phyloP scores from a whole-genome alignment of 2,797 vertebrate species.

The Atherinosoma microstoma region DNA sequence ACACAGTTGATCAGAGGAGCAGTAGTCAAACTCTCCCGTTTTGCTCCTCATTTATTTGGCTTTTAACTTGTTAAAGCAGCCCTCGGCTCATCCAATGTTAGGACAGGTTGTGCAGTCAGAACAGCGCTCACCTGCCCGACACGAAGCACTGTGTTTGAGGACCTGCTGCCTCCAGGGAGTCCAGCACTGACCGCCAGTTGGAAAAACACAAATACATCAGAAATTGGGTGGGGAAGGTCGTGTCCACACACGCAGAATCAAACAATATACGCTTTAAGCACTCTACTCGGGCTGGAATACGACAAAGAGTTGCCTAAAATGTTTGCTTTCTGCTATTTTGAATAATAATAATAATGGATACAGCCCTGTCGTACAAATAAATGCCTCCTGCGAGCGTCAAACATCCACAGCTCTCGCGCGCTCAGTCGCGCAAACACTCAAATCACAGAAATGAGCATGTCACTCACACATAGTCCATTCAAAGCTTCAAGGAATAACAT shows the following conservation, averaged over 20 bases:
- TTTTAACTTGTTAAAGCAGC: constrained; percentile 40
- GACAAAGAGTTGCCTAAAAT: constrained; percentile 4
- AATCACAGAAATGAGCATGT: constrained; percentile 2
- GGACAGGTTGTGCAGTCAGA: constrained; percentile 24
- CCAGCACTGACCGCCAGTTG: constrained; percentile 44
- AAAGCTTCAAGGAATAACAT: background rate
- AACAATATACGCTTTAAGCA: constrained; percentile 10
- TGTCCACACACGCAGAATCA: constrained; percentile 7
- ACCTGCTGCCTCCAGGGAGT: constrained; percentile 24
- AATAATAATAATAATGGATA: constrained; percentile 31
- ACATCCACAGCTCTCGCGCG: background rate
- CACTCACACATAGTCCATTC: background rate
- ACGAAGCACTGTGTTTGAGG: constrained; percentile 17
- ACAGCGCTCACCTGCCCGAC: constrained; percentile 50
- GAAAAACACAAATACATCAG: constrained; percentile 38
- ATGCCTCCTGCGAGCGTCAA: background rate
- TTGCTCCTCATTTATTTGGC: constrained; percentile 4
- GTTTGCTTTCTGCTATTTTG: constrained; percentile 22
- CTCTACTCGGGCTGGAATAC: constrained; percentile 3
- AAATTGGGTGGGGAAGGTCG: constrained; percentile 30
- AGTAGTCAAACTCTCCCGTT: background rate
- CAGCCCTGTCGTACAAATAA: constrained; percentile 10
- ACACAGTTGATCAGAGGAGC: constrained; percentile 5
- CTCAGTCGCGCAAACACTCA: background rate
- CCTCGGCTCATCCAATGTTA: constrained; percentile 3